These are phyloP conservation scores for Sorex araneus DNA, from an alignment of 2,113 vertebrate genomes.

Conservation along the genomic window DNA sequence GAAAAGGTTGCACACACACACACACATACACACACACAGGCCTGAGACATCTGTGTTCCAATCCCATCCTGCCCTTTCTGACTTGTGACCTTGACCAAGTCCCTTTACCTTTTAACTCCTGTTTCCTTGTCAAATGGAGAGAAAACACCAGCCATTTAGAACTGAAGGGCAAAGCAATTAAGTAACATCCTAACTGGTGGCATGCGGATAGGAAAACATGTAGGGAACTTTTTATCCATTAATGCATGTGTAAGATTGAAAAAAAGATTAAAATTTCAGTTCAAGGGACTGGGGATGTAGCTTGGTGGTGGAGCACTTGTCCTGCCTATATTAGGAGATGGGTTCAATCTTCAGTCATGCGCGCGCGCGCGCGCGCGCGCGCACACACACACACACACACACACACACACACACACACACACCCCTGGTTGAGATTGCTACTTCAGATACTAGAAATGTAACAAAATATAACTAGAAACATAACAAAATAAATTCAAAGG, in stretches of 20 bases:
- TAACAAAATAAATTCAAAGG: constrained; percentile 35
- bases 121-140: constrained; percentile 46
- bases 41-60: background rate
- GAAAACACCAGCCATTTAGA: background rate
- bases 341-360: too few species aligned
- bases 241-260: background rate
- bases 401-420: too few species aligned
- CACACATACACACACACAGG: too few species aligned
- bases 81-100: background rate
- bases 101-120: background rate
- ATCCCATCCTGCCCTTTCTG: background rate
- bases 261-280: constrained; percentile 31
- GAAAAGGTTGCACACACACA: background rate
- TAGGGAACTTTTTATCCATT: background rate
- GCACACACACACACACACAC: too few species aligned
- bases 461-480: background rate
- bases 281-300: background rate
- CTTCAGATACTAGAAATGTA: background rate
- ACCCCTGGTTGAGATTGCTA: too few species aligned
- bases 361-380: too few species aligned
- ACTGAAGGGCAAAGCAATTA: background rate
- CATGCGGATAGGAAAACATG: background rate
- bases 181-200: background rate
- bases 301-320: too few species aligned
- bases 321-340: too few species aligned